Evolutionary conservation across 2,797 vertebrate genomes (phyloP).

Genomic region (Saxicola maurus): DNA sequence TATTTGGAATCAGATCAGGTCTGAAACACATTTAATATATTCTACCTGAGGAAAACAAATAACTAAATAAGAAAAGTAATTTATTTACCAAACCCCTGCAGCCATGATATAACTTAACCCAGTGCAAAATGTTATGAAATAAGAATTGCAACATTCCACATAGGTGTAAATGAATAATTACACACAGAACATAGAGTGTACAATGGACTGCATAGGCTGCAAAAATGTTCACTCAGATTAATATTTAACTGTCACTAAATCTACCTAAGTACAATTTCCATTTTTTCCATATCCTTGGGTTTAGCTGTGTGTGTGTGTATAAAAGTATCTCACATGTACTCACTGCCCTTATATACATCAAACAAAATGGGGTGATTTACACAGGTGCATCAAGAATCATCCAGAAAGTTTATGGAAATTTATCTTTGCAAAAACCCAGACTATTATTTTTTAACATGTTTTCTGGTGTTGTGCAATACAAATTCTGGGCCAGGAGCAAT

Average conservation of each 20-base stretch:
- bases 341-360: not conserved
- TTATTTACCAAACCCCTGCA: not conserved
- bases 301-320: not conserved
- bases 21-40: not conserved
- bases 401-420: not conserved
- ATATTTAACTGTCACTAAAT: conserved; percentile 28
- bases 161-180: not conserved
- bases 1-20: not conserved
- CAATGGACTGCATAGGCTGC: not conserved
- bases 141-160: not conserved
- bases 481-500: not conserved
- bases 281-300: not conserved
- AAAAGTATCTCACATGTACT: not conserved
- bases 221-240: not conserved
- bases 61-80: conserved; percentile 18
- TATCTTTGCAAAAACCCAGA: not conserved
- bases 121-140: not conserved
- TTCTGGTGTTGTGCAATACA: not conserved
- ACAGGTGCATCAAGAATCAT: not conserved
- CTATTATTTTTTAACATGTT: not conserved
- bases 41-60: not conserved
- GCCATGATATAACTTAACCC: not conserved
- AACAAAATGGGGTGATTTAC: not conserved
- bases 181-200: not conserved
- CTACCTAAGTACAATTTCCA: not conserved